These are phyloP conservation scores for Ectropis crepuscularia DNA, from an alignment of 2,888 invertebrate species.

Conservation along the genomic window DNA sequence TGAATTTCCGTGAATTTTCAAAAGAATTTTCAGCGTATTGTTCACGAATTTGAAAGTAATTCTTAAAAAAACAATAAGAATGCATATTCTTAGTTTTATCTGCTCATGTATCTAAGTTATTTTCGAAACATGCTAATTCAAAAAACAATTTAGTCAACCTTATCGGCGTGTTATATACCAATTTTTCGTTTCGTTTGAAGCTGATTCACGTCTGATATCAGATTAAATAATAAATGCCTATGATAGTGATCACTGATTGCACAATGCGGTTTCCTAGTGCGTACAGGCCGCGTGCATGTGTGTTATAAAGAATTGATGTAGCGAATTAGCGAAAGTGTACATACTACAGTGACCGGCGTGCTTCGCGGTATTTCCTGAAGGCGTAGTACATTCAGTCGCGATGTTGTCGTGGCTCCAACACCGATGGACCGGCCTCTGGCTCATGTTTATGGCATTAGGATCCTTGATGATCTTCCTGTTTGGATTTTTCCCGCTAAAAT, in stretches of 20 bases:
- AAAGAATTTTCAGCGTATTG: too few species aligned
- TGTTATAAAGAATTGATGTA: conserved; percentile 45
- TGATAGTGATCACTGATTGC: conserved; percentile 43
- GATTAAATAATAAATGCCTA: conserved; percentile 11
- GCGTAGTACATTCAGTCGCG: conserved; percentile 34
- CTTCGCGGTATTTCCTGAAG: conserved; percentile 18
- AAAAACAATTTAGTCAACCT: not conserved
- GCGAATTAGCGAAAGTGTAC: conserved; percentile 51
- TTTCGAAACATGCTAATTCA: not conserved
- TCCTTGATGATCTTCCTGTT: conserved; percentile 81
- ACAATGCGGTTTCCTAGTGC: conserved; percentile 50
- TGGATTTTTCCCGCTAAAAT: conserved; percentile 86
- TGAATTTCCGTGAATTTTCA: not conserved
- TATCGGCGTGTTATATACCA: conserved; percentile 31
- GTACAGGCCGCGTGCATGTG: conserved; percentile 39
- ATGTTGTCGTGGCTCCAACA: conserved; percentile 75
- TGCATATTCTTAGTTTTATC: not conserved
- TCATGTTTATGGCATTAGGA: conserved; percentile 66
- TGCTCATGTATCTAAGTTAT: not conserved
- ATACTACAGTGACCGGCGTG: conserved; percentile 25
- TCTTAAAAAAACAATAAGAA: not conserved
- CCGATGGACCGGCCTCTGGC: conserved; percentile 75
- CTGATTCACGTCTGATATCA: conserved; percentile 18
- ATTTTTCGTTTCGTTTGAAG: conserved; percentile 4
- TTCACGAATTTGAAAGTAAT: not conserved